These are phyloP conservation scores for Phalloptychus januarius DNA, from an alignment of 2,797 vertebrate genomes.

Conservation along the genomic window DNA sequence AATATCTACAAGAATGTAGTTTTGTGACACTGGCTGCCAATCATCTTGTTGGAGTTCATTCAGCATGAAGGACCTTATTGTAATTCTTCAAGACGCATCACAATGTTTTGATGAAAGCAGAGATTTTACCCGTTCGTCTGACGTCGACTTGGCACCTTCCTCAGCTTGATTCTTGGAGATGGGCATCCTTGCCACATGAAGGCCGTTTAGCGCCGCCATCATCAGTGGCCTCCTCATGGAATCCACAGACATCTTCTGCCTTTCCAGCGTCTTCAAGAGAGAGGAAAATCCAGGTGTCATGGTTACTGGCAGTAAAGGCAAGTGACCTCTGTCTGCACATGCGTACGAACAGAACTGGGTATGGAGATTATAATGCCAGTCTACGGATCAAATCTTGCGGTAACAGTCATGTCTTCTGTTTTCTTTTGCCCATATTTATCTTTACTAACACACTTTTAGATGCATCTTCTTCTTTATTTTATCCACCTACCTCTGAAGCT, in stretches of 20 bases:
- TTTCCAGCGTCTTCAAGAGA: constrained; percentile 91
- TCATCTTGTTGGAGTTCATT: not conserved
- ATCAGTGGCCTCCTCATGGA: constrained; percentile 95
- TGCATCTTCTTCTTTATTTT: constrained; percentile 27
- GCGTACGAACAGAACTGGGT: constrained; percentile 25
- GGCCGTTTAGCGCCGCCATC: constrained; percentile 94
- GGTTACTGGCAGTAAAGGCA: constrained; percentile 74
- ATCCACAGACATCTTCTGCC: constrained; percentile 97
- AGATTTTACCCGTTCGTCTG: constrained; percentile 92
- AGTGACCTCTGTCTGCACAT: constrained; percentile 12
- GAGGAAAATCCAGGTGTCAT: constrained; percentile 80
- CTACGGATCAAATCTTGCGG: not conserved
- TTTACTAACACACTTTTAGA: constrained; percentile 18
- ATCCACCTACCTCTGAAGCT: constrained; percentile 35
- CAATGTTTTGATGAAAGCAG: not conserved
- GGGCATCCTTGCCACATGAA: constrained; percentile 89
- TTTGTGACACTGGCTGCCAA: not conserved
- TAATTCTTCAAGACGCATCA: not conserved
- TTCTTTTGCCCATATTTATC: constrained; percentile 4
- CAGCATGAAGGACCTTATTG: not conserved
- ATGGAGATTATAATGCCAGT: constrained; percentile 17
- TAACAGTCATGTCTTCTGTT: not conserved
- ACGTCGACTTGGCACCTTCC: constrained; percentile 81
- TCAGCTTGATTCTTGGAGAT: constrained; percentile 87
- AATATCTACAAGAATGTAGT: not conserved